Evolutionary conservation across 2,113 vertebrate genomes (phyloP).

Genomic region (Xerus inauris): DNA sequence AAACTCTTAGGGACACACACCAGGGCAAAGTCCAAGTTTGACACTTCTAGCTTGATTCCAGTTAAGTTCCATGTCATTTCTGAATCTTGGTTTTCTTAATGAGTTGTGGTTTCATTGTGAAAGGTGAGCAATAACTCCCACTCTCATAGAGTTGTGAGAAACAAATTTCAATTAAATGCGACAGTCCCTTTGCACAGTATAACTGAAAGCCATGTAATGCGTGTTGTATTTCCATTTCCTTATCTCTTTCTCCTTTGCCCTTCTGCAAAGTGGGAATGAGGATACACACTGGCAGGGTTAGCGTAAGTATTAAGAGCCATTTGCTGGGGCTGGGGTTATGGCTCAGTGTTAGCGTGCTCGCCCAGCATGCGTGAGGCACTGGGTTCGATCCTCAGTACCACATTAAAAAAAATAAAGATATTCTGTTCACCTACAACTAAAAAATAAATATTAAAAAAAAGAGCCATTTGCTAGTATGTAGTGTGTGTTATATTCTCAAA

Average conservation of each 20-base stretch:
- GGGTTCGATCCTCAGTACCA: no score
- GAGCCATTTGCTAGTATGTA: background rate
- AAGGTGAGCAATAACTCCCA: background rate
- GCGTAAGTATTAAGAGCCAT: background rate
- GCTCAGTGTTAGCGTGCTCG: no score
- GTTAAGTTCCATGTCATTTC: background rate
- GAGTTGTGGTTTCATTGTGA: background rate
- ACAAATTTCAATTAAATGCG: background rate
- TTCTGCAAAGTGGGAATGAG: background rate
- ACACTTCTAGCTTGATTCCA: background rate
- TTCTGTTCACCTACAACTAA: no score
- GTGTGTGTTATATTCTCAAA: background rate
- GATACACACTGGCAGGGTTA: background rate
- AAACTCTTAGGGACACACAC: background rate
- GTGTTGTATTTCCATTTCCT: background rate
- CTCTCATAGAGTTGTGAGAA: background rate
- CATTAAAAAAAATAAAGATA: no score
- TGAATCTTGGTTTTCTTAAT: background rate
- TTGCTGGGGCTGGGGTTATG: no score
- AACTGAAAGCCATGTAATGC: background rate
- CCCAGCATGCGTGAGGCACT: no score
- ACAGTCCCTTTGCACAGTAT: background rate
- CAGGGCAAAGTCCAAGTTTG: background rate
- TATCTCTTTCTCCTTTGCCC: background rate
- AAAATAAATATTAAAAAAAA: no score